These are phyloP conservation scores for Cepaea nemoralis DNA, from an alignment of 1,140 invertebrate genomes.

Conservation along the genomic window DNA sequence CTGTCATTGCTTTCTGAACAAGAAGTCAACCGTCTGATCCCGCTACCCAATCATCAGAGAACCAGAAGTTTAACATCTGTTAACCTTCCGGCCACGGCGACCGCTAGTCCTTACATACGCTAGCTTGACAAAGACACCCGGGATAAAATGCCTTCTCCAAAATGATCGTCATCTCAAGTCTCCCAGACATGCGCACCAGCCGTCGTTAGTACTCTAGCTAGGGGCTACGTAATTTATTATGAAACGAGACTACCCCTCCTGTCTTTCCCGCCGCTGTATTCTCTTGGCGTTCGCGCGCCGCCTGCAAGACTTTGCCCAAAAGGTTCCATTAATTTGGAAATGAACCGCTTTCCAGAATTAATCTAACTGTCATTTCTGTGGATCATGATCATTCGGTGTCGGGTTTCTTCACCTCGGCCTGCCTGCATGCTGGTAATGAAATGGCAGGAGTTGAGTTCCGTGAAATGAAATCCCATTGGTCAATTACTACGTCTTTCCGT, in stretches of 20 bases:
- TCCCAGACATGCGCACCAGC: not conserved
- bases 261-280: conserved; percentile 18
- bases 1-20: no score
- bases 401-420: conserved; percentile 8
- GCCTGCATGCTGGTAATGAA: conserved; percentile 7
- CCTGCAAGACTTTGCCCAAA: conserved; percentile 21
- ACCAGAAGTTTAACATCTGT: no score
- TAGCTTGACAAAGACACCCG: no score
- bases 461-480: conserved; percentile 20
- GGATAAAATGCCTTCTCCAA: no score
- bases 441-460: not conserved
- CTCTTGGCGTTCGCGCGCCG: not conserved
- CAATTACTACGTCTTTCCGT: conserved; percentile 11
- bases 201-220: conserved; percentile 16
- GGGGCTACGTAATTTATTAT: conserved; percentile 33
- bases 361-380: conserved; percentile 11
- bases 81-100: no score
- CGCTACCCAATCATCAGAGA: no score
- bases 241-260: conserved; percentile 17
- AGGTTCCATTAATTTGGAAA: conserved; percentile 35
- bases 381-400: conserved; percentile 3
- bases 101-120: no score
- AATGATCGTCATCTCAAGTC: not conserved
- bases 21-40: no score
- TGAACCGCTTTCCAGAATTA: conserved; percentile 18